Evolutionary conservation across 2,888 invertebrate species (phyloP), one percentile per base, ranked within the genome.

Genomic region (Drosophila longiperda): DNA sequence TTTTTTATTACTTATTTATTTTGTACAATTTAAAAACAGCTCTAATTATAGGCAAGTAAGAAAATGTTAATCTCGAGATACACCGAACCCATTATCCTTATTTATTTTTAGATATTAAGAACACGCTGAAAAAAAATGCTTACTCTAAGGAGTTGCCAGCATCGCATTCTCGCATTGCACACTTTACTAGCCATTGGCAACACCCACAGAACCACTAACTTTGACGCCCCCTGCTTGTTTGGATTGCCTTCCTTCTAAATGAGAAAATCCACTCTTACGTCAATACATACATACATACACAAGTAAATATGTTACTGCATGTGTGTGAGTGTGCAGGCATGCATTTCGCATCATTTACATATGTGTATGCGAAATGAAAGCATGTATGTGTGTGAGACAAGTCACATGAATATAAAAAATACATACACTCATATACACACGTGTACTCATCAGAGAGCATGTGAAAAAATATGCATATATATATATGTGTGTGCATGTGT

Each of bases 251-350:
- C 60, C 62, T 66, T 63, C 68, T 66, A 83, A 80, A 80, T 80
- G 83, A 83, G 66, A 64, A 81, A 69, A 65, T 66, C 52, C 57
- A 73, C 54, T 64, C 40, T 54, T 50, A 33, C 61, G 8, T 32
- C 38, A 33, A 8, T 49, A 45, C 15, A 50, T 26, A 17, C 20
- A 29, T 12, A 36, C 2, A n/a, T 6, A 32, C 15, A 45, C 15
- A 23, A 15, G 23, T 23, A 45, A 15, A 23, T 45, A 23, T 15
- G 23, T 23, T 2, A 15, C 20, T 20, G n/a, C 3, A 15, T 20
- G 8, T 15, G 15, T 49, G 26, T 34, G 34, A 26, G 34, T 32
- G 52, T 50, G 26, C 33, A 33, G 23, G 17, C 29, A n/a, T 63
- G 29, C 66, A 48, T 36, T n/a, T 48, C 17, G 11, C 29, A 50